phyloP scores from a whole-genome alignment of 2,797 vertebrate genomes.

The Orientallactaga sibirica region DNA sequence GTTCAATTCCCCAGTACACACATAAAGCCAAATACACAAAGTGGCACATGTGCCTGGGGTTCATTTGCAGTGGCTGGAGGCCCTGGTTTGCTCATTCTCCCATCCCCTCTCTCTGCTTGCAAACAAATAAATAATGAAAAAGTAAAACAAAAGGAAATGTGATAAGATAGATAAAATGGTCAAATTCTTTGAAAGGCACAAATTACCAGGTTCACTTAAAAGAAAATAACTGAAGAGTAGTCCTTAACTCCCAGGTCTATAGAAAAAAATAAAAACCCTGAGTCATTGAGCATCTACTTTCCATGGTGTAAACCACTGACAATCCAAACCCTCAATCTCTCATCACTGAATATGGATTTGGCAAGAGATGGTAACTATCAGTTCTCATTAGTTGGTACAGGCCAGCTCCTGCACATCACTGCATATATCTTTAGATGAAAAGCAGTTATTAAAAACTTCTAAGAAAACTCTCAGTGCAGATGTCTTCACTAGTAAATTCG shows the following conservation, averaged over 20 bases:
- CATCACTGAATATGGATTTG: constrained; percentile 41
- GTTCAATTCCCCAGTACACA: no score
- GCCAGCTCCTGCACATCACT: not conserved
- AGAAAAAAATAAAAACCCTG: not conserved
- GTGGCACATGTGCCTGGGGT: no score
- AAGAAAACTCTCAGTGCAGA: constrained; percentile 39
- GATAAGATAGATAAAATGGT: not conserved
- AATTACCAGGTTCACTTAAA: constrained; percentile 10
- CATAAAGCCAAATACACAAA: no score
- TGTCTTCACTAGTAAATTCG: constrained; percentile 24
- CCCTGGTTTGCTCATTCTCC: no score
- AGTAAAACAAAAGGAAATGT: not conserved
- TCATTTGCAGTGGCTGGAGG: no score
- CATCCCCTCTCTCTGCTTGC: no score
- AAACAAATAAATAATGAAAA: no score
- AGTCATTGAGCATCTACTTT: not conserved
- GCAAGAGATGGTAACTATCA: constrained; percentile 12
- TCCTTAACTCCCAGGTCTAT: constrained; percentile 30
- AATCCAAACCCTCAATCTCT: not conserved
- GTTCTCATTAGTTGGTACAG: not conserved
- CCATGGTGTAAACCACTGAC: not conserved
- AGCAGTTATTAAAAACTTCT: constrained; percentile 1
- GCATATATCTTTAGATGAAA: not conserved
- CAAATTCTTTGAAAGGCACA: not conserved
- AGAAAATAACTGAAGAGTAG: constrained; percentile 27